Base-by-base conservation (phyloP, 2,113 vertebrate genomes). In the Etheostoma spectabile region DNA sequence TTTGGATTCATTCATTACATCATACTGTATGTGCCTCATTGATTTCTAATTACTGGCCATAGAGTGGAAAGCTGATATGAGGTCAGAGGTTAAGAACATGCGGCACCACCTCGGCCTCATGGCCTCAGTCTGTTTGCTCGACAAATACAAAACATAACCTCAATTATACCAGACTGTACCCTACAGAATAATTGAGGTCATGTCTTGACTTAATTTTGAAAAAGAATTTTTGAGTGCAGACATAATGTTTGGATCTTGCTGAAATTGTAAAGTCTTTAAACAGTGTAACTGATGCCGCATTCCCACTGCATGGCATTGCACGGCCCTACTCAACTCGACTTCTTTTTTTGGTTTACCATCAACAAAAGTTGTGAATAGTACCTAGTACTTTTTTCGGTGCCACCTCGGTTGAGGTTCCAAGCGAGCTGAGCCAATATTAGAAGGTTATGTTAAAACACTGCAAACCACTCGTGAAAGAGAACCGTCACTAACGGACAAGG, bases 161-260 rank as follows among this genome's bases (percentile, higher is more conserved):
- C 79, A 74, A 83, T 91, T 89, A 80, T 51, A 45, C 24, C 61
- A 30, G 7, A 21, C n/a, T 3, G 38, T 27, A 27, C 1, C 2
- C 8, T 46, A 3, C 8, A 42, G 71, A 18, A 63, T 82, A 84
- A 88, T 82, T 88, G 80, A 84, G 78, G 83, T 79, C 70, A 38
- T 35, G 56, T 56, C 19, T 75, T 51, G 57, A 65, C 22, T 70
- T 69, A 1, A 49, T 85, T 71, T 53, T 22, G 24, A 18, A 48
- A n/a, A 64, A 33, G 7, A 35, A 21, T 52, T 62, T 62, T 53
- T 16, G n/a, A 74, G 38, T 52, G 13, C 2, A 0, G 12, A 70
- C 15, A 15, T 3, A 22, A 0, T 62, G 19, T 49, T 21, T 38
- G 5, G 22, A 65, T 52, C 52, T 30, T 51, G 55, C 33, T 52